Evolutionary conservation across 1,140 invertebrate genomes (phyloP).

Genomic region (Conus betulinus): DNA sequence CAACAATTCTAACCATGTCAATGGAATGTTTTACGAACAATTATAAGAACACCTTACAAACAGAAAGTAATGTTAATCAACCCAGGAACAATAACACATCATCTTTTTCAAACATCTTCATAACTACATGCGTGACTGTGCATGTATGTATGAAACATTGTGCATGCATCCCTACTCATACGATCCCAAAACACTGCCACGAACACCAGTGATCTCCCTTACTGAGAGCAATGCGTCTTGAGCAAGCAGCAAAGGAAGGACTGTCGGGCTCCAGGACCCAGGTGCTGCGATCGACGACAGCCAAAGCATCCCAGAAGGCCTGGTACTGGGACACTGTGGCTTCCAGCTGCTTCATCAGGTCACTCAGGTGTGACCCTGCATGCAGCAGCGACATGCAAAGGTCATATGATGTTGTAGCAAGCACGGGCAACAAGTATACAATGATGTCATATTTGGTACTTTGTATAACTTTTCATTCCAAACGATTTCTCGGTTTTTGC

Average conservation of each 20-base stretch:
- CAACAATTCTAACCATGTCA: too few relatives aligned
- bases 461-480: not conserved
- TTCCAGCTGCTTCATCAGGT: constrained; percentile 57
- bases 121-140: not conserved
- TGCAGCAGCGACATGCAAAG: not conserved
- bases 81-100: too few relatives aligned
- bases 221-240: constrained; percentile 76
- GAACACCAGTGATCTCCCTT: not conserved
- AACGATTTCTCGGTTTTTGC: too few relatives aligned
- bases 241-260: constrained; percentile 65
- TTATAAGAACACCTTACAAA: too few relatives aligned
- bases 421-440: not conserved
- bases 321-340: constrained; percentile 59
- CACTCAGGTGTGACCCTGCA: constrained; percentile 44
- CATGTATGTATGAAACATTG: not conserved
- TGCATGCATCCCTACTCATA: not conserved
- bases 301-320: constrained; percentile 75
- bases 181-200: too few relatives aligned
- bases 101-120: too few relatives aligned
- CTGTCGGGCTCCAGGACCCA: constrained; percentile 76
- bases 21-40: too few relatives aligned
- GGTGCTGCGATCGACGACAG: constrained; percentile 73
- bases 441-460: not conserved
- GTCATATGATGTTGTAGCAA: not conserved
- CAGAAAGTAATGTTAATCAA: too few relatives aligned